These are phyloP conservation scores for Neopipo cinnamomea DNA, from an alignment of 2,113 vertebrate species.

Conservation along the genomic window DNA sequence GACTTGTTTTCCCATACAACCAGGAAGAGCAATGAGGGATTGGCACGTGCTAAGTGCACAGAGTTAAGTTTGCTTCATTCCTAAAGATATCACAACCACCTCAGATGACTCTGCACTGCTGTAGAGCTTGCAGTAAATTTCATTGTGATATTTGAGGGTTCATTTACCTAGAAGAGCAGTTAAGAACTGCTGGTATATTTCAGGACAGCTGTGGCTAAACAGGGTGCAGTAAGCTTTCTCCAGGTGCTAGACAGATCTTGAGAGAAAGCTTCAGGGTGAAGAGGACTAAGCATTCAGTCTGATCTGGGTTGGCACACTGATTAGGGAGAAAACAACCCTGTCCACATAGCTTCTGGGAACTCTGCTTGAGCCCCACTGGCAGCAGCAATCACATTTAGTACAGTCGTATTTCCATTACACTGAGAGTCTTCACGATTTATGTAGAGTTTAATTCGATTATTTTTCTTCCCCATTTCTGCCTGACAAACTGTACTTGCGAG, in stretches of 20 bases:
- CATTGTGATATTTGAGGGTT: neutral
- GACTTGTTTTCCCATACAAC: neutral
- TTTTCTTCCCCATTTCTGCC: conserved; percentile 22
- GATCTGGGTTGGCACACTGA: neutral
- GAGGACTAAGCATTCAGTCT: neutral
- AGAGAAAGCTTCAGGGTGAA: neutral
- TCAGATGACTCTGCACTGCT: neutral
- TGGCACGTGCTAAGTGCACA: neutral
- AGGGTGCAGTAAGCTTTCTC: neutral
- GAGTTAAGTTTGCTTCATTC: neutral
- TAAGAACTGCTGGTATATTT: neutral
- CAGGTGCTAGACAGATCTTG: neutral
- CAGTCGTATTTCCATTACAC: neutral
- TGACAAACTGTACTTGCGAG: conserved; percentile 27
- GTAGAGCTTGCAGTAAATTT: neutral
- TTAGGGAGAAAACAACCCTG: neutral
- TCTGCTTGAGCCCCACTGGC: neutral
- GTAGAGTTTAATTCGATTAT: conserved; percentile 41
- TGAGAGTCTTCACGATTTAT: conserved; percentile 11
- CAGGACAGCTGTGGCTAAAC: neutral
- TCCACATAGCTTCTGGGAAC: neutral
- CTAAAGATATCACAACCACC: neutral
- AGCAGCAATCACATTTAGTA: conserved; percentile 5
- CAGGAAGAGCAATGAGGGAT: neutral
- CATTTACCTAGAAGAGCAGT: neutral